Evolutionary conservation across 2,113 vertebrate species (phyloP).

Genomic region (Petrocephalus microphthalmus): DNA sequence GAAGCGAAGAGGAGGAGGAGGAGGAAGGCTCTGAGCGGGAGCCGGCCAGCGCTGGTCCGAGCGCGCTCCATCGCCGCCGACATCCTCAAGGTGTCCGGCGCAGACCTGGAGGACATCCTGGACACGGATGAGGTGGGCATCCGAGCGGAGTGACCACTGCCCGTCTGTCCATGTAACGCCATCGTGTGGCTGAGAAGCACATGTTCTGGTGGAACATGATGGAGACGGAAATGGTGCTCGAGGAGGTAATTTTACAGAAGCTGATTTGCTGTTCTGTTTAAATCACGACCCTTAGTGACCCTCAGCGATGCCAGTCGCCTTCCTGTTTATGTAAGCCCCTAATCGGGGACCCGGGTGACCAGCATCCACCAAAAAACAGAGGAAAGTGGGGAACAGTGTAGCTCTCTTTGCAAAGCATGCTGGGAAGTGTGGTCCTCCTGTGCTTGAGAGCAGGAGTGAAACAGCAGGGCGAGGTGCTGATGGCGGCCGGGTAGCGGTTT

Average conservation of each 20-base stretch:
- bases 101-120: slow-evolving; percentile 77
- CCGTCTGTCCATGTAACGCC: not conserved
- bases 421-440: not conserved
- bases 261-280: not conserved
- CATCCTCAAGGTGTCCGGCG: slow-evolving; percentile 82
- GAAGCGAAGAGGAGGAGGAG: slow-evolving; percentile 65
- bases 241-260: not conserved
- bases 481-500: not conserved
- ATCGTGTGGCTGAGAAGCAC: not conserved
- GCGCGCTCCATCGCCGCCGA: slow-evolving; percentile 79
- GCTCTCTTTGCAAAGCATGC: not conserved
- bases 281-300: not conserved
- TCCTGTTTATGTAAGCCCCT: no score
- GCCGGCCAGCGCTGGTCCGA: slow-evolving; percentile 70
- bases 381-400: not conserved
- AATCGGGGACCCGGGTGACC: not conserved
- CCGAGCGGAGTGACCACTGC: not conserved
- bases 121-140: slow-evolving; percentile 74
- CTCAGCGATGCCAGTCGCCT: not conserved
- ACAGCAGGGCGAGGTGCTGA: not conserved
- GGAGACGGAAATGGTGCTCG: not conserved
- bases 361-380: not conserved
- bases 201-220: not conserved
- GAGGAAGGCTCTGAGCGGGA: slow-evolving; percentile 46
- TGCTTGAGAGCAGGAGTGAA: not conserved